These are phyloP conservation scores for Lepidonotus clava DNA, from an alignment of 2,888 invertebrate genomes.

Conservation along the genomic window DNA sequence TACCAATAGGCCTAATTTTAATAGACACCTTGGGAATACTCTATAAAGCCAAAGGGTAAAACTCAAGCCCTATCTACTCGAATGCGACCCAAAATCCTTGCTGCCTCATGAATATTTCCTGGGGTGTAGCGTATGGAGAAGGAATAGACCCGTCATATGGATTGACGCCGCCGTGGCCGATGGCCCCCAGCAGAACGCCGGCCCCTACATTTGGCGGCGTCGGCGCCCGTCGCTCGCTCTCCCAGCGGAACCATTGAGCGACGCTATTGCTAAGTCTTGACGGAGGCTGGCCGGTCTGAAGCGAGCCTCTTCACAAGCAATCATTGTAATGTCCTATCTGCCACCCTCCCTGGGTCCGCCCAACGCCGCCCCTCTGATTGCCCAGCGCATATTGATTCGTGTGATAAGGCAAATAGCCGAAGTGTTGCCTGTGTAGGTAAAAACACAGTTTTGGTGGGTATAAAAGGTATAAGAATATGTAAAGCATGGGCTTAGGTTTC, in stretches of 20 bases:
- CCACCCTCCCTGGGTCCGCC: neutral
- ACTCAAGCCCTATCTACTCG: too few relatives aligned
- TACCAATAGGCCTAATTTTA: too few relatives aligned
- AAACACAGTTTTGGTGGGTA: too few relatives aligned
- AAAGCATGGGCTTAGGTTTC: too few relatives aligned
- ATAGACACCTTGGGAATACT: too few relatives aligned
- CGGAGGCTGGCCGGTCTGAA: constrained; percentile 27
- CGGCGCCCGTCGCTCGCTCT: neutral
- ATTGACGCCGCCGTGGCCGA: constrained; percentile 13
- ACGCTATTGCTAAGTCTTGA: neutral
- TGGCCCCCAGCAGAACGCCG: constrained; percentile 3
- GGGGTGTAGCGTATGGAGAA: constrained; percentile 14
- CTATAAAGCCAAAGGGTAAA: too few relatives aligned
- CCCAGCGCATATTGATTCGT: neutral
- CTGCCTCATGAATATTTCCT: constrained; percentile 23
- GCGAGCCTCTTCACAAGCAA: constrained; percentile 40
- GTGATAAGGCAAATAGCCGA: constrained; percentile 7
- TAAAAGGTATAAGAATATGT: too few relatives aligned
- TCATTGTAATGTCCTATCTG: constrained; percentile 35
- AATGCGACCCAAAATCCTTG: too few relatives aligned
- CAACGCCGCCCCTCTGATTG: neutral
- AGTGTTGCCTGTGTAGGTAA: too few relatives aligned
- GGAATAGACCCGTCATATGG: neutral
- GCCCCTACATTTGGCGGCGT: neutral
- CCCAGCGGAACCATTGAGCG: constrained; percentile 27